Percentiles rank a stretch among this genome's conserved stretches.
These are phyloP conservation scores for Pycnomerus fuliginosus DNA, from an alignment of 2,888 invertebrate species.

Conservation along the genomic window DNA sequence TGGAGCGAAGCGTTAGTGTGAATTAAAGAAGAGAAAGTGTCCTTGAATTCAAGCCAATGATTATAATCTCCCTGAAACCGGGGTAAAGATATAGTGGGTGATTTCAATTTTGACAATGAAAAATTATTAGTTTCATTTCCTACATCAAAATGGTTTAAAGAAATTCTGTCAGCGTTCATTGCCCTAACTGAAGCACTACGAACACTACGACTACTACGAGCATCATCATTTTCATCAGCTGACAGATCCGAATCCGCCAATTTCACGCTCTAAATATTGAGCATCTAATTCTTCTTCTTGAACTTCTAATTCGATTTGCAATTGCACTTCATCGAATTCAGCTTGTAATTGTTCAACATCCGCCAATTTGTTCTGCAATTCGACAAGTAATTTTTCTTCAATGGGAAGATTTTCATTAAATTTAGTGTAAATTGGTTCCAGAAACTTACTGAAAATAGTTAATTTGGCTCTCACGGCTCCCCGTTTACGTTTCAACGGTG, in stretches of 20 bases:
- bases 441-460: neutral
- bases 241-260: neutral
- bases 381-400: neutral
- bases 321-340: conserved; percentile 1
- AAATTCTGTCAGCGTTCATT: too few relatives aligned
- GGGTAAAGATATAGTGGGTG: conserved; percentile 6
- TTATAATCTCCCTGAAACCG: conserved; percentile 4
- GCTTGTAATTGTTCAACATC: neutral
- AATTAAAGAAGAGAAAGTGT: conserved; percentile 20
- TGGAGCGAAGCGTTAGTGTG: conserved; percentile 6
- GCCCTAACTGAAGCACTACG: neutral
- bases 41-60: conserved; percentile 14
- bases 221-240: neutral
- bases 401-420: neutral
- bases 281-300: neutral
- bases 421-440: neutral
- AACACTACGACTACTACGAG: neutral
- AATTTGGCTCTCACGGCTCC: neutral
- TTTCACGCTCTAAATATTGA: neutral
- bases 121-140: too few relatives aligned
- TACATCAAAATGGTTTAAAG: too few relatives aligned
- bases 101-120: neutral
- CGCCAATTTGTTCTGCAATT: neutral
- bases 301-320: neutral
- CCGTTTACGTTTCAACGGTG: neutral